Evolutionary conservation across 2,797 vertebrate species (phyloP).

Genomic region (Columba guinea): DNA sequence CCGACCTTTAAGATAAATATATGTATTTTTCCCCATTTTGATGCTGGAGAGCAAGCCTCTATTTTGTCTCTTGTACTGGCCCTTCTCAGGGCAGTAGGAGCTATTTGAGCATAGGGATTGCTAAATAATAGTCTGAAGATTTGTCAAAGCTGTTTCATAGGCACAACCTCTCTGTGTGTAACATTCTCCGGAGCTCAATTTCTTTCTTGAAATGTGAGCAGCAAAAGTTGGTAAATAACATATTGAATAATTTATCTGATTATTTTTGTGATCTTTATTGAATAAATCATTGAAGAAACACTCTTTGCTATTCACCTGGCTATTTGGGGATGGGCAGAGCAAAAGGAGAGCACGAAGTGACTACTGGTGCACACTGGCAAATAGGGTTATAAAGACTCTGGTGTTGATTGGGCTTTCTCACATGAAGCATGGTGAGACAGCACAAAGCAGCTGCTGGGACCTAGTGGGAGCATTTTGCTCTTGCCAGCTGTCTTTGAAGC

Average conservation of each 20-base stretch:
- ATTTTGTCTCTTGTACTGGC: neutral
- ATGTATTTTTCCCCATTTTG: conserved; percentile 56
- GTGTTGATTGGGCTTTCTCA: neutral
- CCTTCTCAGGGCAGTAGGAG: conserved; percentile 13
- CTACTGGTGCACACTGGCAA: neutral
- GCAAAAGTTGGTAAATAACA: conserved; percentile 20
- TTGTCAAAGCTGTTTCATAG: neutral
- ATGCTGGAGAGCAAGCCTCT: conserved; percentile 42
- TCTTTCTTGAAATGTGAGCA: neutral
- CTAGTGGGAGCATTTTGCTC: neutral
- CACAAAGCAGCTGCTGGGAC: neutral
- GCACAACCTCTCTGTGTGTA: neutral
- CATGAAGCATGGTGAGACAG: neutral
- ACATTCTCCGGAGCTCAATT: neutral
- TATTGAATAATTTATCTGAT: conserved; percentile 45
- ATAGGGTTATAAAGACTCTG: neutral
- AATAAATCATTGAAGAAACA: neutral
- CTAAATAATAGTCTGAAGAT: neutral
- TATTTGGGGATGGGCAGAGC: neutral
- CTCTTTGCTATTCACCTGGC: neutral
- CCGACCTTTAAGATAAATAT: conserved; percentile 70
- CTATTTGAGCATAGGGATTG: neutral
- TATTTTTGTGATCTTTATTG: conserved; percentile 9
- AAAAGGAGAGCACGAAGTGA: neutral
- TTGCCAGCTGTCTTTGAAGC: neutral